A percentile compares a stretch with the other conserved stretches of the same genome.
Conservation (phyloP, 1,140 invertebrate genomes). For the Diachasmimorpha longicaudata region DNA sequence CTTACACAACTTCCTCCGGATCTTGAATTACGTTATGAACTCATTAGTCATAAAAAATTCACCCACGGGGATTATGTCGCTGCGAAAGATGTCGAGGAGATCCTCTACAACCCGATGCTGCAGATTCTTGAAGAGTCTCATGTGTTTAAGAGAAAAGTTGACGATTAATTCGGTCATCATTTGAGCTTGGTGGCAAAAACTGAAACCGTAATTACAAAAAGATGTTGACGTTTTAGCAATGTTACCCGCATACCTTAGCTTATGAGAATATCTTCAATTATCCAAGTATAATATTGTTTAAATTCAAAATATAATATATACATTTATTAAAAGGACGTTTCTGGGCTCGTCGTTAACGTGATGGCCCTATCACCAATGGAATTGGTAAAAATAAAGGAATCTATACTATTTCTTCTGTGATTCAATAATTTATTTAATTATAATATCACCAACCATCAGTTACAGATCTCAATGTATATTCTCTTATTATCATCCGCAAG, state of each 20-base stretch:
- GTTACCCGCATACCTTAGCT: too few relatives aligned
- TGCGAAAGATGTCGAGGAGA: neutral
- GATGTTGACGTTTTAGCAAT: too few relatives aligned
- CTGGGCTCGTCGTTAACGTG: too few relatives aligned
- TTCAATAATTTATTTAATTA: constrained; percentile 5
- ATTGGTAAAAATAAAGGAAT: too few relatives aligned
- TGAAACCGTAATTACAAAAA: too few relatives aligned
- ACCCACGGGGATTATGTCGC: neutral
- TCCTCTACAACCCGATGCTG: neutral
- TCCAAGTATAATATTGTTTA: too few relatives aligned
- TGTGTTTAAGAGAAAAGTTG: neutral
- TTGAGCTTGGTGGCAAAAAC: too few relatives aligned
- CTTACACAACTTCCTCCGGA: neutral
- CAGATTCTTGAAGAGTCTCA: neutral
- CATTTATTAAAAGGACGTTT: too few relatives aligned
- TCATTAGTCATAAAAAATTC: neutral
- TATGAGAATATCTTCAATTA: too few relatives aligned
- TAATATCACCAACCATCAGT: neutral
- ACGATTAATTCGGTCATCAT: too few relatives aligned
- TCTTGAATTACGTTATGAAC: neutral
- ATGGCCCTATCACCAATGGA: too few relatives aligned
- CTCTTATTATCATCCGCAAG: neutral
- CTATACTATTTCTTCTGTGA: neutral
- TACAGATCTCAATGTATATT: neutral
- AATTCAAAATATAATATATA: too few relatives aligned